Base-by-base conservation (phyloP, 1,140 invertebrate species). In the Apis dorsata region DNA sequence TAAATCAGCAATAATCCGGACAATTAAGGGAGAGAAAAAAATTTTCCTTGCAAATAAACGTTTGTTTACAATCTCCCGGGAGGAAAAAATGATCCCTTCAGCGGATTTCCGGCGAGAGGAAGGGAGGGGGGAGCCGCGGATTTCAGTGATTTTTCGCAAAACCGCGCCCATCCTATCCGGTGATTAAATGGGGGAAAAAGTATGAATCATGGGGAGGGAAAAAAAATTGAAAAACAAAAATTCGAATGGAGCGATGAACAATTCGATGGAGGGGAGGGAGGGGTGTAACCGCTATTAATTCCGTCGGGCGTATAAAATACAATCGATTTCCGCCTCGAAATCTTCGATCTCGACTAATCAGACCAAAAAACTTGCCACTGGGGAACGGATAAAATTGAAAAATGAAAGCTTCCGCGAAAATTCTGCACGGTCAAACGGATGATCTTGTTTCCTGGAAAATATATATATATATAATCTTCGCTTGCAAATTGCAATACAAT, bases 161-260 rank as follows among this genome's bases (percentile, higher is more conserved):
- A 10, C 10, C 10, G 5, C 12, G 28, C 5, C 12, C n/a, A 7
- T 12, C 44, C 15, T 15, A 15, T 2, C 34, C 63, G 19, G 21
- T 59, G 68, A 78, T 78, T 69, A 59, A 66, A 34, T 15, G 49
- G 34, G 49, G 34, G 44, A 57, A 55, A 78, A 57, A 12, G 34
- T n/a, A 66, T 57, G 62, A 44, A 44, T 68, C 53, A 10, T 9
- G 49, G 21, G 15, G 17, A 1, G 8, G 24, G 57, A 57, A 49
- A 57, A 57, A 57, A 62, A 63, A 44, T 78, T 44, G 28, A 19
- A 60, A 59, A 68, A 19, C 11, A 11, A 44, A 34, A 55, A 68
- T 66, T 13, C 51, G 59, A 69, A 57, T 49, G 51, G 34, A 78
- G 51, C 15, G 28, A 78, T 34, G 51, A 78, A 49, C 34, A 24